Base-by-base conservation (phyloP, 2,797 vertebrate species). In the Sebastes oblongus region DNA sequence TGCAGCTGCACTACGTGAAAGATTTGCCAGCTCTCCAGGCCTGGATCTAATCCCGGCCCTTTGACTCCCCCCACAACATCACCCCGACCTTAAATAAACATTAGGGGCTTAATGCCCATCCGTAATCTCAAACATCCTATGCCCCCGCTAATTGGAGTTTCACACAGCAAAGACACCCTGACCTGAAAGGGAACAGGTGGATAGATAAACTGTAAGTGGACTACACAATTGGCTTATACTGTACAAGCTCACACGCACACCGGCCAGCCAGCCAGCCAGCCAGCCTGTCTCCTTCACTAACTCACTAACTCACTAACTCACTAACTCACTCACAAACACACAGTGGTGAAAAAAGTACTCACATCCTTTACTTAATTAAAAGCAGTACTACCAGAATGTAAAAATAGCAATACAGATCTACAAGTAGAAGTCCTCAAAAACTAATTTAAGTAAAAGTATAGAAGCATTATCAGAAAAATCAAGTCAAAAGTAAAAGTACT, bases 21-120 rank as follows among this genome's bases (percentile, higher is more conserved):
- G 50, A 75, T 52, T 77, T 39, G 8, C 50, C 52, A 56, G 34
- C 58, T 84, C 55, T 68, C 59, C 50, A 62, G 39, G 39, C 64
- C 65, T 58, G 39, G 11, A 34, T 84, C 46, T 91, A 93, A 91
- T 91, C 89, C 89, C 56, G 83, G 71, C 69, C 54, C 81, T 78
- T 87, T 88, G 83, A 89, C 84, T 89, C 78, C 81, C 82, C 85
- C 78, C 59, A 71, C 71, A 83, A 61, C 82, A 69, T 87, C 52
- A 39, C 42, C 70, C 80, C 81, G 86, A 89, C 89, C 82, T 93
- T 94, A 94, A 95, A 87, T 94, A 94, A 93, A 94, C 93, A 88
- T 90, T 58, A 81, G 61, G 80, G 86, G 84, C 88, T 95, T 93
- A 94, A 88, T 86, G 70, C 58, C 78, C 64, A 91, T 90, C 88